A percentile compares a stretch with the other conserved stretches of the same genome.
These are phyloP conservation scores for Caenorhabditis wallacei DNA, from an alignment of 2,888 invertebrate species.

Conservation along the genomic window DNA sequence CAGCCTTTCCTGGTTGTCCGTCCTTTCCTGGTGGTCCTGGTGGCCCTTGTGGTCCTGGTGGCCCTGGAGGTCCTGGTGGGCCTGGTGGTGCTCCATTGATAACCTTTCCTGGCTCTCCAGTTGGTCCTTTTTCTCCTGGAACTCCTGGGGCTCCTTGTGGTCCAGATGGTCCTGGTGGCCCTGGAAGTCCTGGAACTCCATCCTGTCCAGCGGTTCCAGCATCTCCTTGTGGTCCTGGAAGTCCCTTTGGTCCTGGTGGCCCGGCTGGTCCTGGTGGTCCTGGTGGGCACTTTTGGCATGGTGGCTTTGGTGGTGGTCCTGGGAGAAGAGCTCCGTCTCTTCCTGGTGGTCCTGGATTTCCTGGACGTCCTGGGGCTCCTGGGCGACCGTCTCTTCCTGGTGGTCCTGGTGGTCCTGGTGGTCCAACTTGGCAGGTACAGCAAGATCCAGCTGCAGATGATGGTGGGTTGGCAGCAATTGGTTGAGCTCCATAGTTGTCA, in stretches of 20 bases:
- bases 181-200: slow-evolving; percentile 79
- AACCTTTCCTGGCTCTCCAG: slow-evolving; percentile 83
- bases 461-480: slow-evolving; percentile 68
- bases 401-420: slow-evolving; percentile 76
- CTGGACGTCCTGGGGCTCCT: slow-evolving; percentile 78
- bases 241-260: slow-evolving; percentile 78
- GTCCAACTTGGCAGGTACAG: slow-evolving; percentile 82
- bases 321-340: slow-evolving; percentile 80
- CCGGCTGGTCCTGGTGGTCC: slow-evolving; percentile 75
- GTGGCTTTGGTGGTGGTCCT: slow-evolving; percentile 83
- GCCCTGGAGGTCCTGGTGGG: slow-evolving; percentile 81
- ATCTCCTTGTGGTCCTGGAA: slow-evolving; percentile 80
- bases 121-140: slow-evolving; percentile 80
- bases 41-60: slow-evolving; percentile 80
- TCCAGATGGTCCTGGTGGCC: slow-evolving; percentile 83
- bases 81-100: slow-evolving; percentile 79
- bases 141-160: slow-evolving; percentile 81
- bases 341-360: slow-evolving; percentile 79
- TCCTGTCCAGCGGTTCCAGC: slow-evolving; percentile 77
- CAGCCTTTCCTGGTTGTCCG: slow-evolving; percentile 75
- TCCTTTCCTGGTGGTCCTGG: slow-evolving; percentile 80
- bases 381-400: slow-evolving; percentile 79
- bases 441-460: slow-evolving; percentile 75
- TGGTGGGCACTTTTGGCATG: slow-evolving; percentile 82
- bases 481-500: slow-evolving; percentile 71